These are phyloP conservation scores for Anisognathus igniventris DNA, from an alignment of 2,797 vertebrate genomes.

Conservation along the genomic window DNA sequence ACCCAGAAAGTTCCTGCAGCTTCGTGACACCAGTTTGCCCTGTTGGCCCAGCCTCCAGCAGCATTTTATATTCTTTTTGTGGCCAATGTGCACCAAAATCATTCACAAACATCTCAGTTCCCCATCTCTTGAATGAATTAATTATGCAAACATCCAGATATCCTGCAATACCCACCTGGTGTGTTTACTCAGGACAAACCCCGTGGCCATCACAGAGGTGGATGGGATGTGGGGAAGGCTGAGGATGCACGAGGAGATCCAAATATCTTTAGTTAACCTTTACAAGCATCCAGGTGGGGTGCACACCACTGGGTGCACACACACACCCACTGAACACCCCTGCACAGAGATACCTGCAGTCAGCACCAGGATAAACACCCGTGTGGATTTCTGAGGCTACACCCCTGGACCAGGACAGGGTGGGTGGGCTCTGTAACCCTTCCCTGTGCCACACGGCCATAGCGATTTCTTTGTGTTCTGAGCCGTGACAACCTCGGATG, in stretches of 20 bases:
- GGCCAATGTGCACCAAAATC: neutral
- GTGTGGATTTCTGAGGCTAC: neutral
- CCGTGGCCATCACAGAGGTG: neutral
- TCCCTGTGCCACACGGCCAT: neutral
- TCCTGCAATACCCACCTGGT: neutral
- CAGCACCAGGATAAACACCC: neutral
- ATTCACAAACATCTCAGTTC: neutral
- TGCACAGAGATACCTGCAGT: neutral
- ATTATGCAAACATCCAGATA: neutral
- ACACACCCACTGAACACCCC: neutral
- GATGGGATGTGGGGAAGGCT: neutral
- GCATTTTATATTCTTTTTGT: neutral
- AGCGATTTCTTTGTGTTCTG: neutral
- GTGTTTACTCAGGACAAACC: neutral
- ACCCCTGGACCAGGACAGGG: neutral
- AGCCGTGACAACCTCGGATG: accelerated
- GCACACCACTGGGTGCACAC: neutral
- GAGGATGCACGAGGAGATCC: neutral
- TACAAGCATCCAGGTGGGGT: too few species aligned
- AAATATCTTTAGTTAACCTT: accelerated
- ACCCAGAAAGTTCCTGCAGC: neutral
- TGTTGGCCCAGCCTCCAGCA: neutral
- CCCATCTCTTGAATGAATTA: neutral
- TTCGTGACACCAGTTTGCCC: accelerated
- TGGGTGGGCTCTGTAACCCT: too few species aligned